These are phyloP conservation scores for Ricordea florida DNA, from an alignment of 92 coral and sea anemone species.

Conservation along the genomic window DNA sequence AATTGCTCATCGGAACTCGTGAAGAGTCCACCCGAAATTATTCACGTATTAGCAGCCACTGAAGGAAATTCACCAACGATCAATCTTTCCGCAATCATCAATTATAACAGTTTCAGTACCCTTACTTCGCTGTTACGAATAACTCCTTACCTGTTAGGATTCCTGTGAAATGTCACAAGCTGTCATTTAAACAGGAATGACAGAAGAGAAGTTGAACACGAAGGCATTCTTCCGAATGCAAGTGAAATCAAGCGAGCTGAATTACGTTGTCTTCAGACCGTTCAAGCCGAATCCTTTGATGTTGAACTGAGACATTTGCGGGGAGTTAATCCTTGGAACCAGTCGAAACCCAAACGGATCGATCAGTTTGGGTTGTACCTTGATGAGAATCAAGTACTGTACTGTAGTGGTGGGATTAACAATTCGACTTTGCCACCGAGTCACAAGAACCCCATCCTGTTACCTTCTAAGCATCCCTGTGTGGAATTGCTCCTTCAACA, in stretches of 20 bases:
- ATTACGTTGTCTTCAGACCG: conserved; percentile 50
- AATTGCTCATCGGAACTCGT: conserved; percentile 10
- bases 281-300: conserved; percentile 46
- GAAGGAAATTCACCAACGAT: neutral
- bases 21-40: neutral
- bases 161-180: too few relatives aligned
- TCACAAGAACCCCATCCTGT: conserved; percentile 40
- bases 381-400: conserved; percentile 3
- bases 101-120: conserved; percentile 20
- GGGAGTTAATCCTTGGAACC: neutral
- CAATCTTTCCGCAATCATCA: conserved; percentile 28
- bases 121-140: conserved; percentile 3
- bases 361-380: conserved; percentile 20
- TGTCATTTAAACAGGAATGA: too few relatives aligned
- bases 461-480: conserved; percentile 27
- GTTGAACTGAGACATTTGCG: conserved; percentile 39
- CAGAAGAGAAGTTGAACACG: too few relatives aligned
- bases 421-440: conserved; percentile 18
- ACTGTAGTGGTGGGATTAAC: conserved; percentile 46
- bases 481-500: conserved; percentile 1
- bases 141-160: conserved; percentile 29
- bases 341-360: conserved; percentile 6
- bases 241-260: conserved; percentile 42
- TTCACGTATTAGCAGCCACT: conserved; percentile 3
- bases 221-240: too few relatives aligned